Evolutionary conservation across 2,888 invertebrate species (phyloP).

Genomic region (Hololepta plana): DNA sequence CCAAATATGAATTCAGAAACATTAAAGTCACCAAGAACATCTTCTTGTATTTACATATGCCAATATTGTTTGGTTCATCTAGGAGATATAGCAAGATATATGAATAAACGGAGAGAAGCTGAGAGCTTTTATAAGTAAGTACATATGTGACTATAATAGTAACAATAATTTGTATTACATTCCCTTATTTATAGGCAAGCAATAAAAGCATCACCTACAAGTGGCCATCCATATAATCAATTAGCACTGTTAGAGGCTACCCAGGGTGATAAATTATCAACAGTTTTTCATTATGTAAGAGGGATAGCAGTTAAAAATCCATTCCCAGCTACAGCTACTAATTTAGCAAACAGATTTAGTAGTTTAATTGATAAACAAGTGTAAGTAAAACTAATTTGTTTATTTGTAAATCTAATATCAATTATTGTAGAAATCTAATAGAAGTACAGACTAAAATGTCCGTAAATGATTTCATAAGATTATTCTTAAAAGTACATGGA

Average conservation of each 20-base stretch:
- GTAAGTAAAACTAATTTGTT: conserved; percentile 41
- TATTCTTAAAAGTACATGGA: conserved; percentile 45
- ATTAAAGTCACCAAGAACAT: conserved; percentile 32
- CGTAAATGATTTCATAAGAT: conserved; percentile 35
- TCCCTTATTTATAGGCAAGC: conserved; percentile 38
- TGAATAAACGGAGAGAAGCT: conserved; percentile 63
- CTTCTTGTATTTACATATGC: conserved; percentile 68
- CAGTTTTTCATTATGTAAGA: conserved; percentile 73
- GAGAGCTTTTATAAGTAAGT: conserved; percentile 61
- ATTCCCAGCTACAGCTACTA: conserved; percentile 67
- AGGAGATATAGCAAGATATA: conserved; percentile 72
- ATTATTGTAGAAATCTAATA: conserved; percentile 23
- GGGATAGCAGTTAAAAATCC: conserved; percentile 70
- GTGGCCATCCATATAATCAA: conserved; percentile 83
- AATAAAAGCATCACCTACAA: conserved; percentile 50
- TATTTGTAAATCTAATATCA: conserved; percentile 30
- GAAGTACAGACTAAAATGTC: conserved; percentile 39
- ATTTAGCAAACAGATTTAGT: conserved; percentile 55
- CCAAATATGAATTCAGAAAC: conserved; percentile 15
- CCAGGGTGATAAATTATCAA: conserved; percentile 60
- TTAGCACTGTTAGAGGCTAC: conserved; percentile 66
- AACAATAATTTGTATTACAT: conserved; percentile 2
- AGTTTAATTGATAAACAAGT: conserved; percentile 32
- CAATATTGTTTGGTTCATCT: conserved; percentile 80
- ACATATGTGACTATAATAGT: conserved; percentile 1